Evolutionary conservation across 2,888 invertebrate genomes (phyloP).

Genomic region (Lomographa bimaculata): DNA sequence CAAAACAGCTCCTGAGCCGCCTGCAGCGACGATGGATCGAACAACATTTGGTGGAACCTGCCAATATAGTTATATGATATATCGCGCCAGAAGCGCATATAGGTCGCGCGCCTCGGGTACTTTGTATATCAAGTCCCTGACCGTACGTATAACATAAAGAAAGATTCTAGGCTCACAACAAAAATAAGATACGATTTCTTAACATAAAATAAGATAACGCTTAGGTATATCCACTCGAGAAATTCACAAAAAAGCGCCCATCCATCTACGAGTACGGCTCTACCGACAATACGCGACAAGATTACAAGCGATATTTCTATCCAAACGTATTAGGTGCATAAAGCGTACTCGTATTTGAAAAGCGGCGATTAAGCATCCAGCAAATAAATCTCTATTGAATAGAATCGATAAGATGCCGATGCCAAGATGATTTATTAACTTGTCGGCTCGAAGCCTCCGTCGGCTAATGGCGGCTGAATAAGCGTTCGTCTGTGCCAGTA

Average conservation of each 20-base stretch:
- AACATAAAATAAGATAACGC: no score
- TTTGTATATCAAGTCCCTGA: no score
- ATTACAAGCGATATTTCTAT: constrained; percentile 37
- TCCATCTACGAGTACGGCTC: constrained; percentile 10
- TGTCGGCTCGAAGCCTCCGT: constrained; percentile 49
- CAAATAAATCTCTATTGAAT: constrained; percentile 69
- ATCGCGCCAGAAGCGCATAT: no score
- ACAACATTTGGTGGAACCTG: no score
- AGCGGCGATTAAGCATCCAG: constrained; percentile 53
- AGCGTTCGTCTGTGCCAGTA: constrained; percentile 43
- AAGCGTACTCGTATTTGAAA: constrained; percentile 57
- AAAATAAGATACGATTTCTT: no score
- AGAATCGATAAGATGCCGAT: constrained; percentile 69
- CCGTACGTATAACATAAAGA: no score
- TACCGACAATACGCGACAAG: constrained; percentile 25
- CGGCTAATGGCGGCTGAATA: constrained; percentile 52
- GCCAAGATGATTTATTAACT: constrained; percentile 77
- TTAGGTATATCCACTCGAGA: no score
- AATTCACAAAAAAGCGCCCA: constrained; percentile 11
- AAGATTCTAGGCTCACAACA: no score
- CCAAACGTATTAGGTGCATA: constrained; percentile 43
- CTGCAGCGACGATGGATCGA: no score
- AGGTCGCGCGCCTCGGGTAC: no score
- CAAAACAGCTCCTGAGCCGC: no score
- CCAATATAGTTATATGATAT: no score